These are phyloP conservation scores for Spatulosminthurus flaviceps DNA, from an alignment of 2,888 invertebrate species.

Conservation along the genomic window DNA sequence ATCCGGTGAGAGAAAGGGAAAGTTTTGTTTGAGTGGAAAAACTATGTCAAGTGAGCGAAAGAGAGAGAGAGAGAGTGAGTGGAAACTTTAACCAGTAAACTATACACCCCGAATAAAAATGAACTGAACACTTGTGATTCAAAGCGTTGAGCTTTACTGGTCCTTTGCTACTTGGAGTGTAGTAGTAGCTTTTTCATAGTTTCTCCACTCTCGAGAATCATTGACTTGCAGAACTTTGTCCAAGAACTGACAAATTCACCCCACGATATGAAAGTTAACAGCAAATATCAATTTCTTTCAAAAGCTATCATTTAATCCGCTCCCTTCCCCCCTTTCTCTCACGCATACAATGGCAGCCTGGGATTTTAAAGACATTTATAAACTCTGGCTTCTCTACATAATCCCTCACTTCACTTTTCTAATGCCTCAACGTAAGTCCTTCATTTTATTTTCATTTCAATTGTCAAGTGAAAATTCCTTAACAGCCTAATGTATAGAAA, in stretches of 20 bases:
- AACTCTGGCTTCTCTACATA: conserved; percentile 23
- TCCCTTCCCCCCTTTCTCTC: neutral
- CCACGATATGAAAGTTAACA: neutral
- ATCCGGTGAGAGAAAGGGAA: neutral
- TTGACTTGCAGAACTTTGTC: neutral
- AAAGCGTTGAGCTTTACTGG: neutral
- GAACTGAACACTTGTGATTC: neutral
- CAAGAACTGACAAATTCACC: neutral
- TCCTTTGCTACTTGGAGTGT: neutral
- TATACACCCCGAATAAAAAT: neutral
- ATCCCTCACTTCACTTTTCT: conserved; percentile 18
- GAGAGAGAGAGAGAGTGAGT: too few species aligned
- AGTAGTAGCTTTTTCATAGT: neutral
- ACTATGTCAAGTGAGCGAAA: conserved; percentile 25
- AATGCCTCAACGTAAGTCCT: conserved; percentile 23
- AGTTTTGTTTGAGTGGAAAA: neutral
- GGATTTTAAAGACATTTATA: conserved; percentile 23
- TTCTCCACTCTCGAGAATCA: neutral
- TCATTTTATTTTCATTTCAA: conserved; percentile 5
- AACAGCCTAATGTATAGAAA: too few species aligned
- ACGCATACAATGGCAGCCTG: conserved; percentile 21
- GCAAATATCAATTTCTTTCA: conserved; percentile 4
- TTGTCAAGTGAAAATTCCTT: neutral
- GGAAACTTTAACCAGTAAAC: neutral
- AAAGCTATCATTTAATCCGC: neutral